A percentile compares a stretch with the other conserved stretches of the same genome.
Evolutionary conservation across 1,140 invertebrate species (phyloP).

Genomic region (Zaprionus camerounensis): DNA sequence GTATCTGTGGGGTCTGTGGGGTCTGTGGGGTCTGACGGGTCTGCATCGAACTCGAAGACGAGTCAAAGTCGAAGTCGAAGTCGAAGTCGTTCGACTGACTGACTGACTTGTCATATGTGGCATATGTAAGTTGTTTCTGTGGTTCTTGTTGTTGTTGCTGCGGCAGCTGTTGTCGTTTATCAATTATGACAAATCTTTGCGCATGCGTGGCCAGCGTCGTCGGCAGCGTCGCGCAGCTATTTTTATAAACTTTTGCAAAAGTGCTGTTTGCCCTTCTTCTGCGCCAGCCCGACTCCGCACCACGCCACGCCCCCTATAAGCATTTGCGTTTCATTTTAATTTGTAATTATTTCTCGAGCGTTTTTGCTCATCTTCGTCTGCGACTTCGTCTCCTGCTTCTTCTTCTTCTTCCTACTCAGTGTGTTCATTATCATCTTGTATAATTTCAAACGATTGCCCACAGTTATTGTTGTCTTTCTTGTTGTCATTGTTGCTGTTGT

Average conservation of each 20-base stretch:
- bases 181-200: conserved; percentile 84
- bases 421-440: conserved; percentile 52
- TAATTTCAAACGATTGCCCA: conserved; percentile 67
- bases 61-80: neutral
- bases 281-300: neutral
- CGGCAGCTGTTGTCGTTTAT: conserved; percentile 75
- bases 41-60: conserved; percentile 36
- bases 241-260: conserved; percentile 71
- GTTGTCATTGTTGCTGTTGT: conserved; percentile 44
- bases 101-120: conserved; percentile 48
- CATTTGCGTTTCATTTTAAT: conserved; percentile 82
- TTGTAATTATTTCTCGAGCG: conserved; percentile 78
- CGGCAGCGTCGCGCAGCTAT: conserved; percentile 55
- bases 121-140: conserved; percentile 35
- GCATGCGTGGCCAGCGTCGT: conserved; percentile 74
- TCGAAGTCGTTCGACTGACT: conserved; percentile 28
- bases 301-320: conserved; percentile 23
- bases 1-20: neutral
- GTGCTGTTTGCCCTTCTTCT: conserved; percentile 13
- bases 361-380: conserved; percentile 52
- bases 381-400: neutral
- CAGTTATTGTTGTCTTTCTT: conserved; percentile 44
- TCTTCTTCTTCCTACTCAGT: conserved; percentile 12
- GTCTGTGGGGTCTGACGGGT: conserved; percentile 30
- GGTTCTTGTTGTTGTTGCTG: conserved; percentile 21